Base-by-base conservation (phyloP, 2,888 invertebrate genomes). In the Polyommatus iphigenia region DNA sequence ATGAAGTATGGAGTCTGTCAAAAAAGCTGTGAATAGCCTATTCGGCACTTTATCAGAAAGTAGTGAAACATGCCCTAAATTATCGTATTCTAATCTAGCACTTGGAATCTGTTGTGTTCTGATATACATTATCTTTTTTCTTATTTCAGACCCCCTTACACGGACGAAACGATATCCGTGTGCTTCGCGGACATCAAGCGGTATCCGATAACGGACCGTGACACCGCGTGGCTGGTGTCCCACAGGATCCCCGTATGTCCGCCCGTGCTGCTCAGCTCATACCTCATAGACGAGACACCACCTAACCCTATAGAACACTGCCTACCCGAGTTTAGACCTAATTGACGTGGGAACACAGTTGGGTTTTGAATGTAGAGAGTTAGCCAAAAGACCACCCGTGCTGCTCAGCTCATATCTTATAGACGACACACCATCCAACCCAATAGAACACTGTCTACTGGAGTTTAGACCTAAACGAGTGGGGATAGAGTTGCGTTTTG, bases 161-260 rank as follows among this genome's bases (percentile, higher is more conserved):
- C 90, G 10, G 88, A 94, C 77, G 89, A 95, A 0, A 92, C 93
- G 82, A 95, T 96, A 15, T 96, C 96, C 0, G 97, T 97, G 81
- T 97, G 97, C 84, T 95, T 97, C 81, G 92, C 97, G 29, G 97
- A 97, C 85, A 83, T 95, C 82, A 90, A 90, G 78, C 88, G 92
- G 0, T 87, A 84, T 83, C 90, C 94, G 0, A 85, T 95, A 0
- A 91, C 95, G 0, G 90, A 89, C 0, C 87, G 95, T 8, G 96
- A 96, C 80, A 88, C 95, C 77, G 93, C 94, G 7, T 95, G 94
- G 89, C 89, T 96, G 24, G 88, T 94, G 1, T 88, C 91, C 0
- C 91, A 92, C 76, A 91, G 93, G 7, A 93, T 96, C 13, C 95
- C 96, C 0, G 96, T 96, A 57, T 94, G 96, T 77, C 93, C 95